A percentile compares a stretch with the other conserved stretches of the same genome.
These are phyloP conservation scores for Aythya baeri DNA, from an alignment of 2,113 vertebrate species.

Conservation along the genomic window DNA sequence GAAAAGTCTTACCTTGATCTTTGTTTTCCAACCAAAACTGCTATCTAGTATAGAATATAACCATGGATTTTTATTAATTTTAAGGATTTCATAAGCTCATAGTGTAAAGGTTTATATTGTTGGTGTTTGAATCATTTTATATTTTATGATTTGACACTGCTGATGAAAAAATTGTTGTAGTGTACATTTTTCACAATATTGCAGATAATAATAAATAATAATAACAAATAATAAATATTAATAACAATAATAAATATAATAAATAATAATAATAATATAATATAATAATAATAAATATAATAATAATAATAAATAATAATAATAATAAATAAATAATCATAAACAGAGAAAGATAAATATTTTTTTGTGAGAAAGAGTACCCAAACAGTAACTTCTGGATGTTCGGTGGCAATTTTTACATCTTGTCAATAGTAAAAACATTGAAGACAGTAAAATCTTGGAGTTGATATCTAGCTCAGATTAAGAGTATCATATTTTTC, in stretches of 20 bases:
- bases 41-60: not conserved
- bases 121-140: accelerated
- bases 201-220: no score
- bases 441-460: not conserved
- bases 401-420: not conserved
- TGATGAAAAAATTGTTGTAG: not conserved
- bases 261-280: no score
- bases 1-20: not conserved
- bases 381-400: not conserved
- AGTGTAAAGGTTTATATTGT: not conserved
- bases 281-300: no score
- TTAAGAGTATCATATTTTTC: not conserved
- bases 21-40: not conserved
- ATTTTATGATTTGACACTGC: not conserved
- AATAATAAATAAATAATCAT: no score
- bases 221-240: no score
- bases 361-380: not conserved
- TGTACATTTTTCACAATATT: not conserved
- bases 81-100: not conserved
- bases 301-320: no score
- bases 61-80: not conserved
- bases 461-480: not conserved
- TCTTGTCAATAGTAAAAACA: not conserved
- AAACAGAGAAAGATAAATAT: not conserved
- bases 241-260: no score